Percentiles rank a stretch among this genome's conserved stretches.
Conservation (phyloP, 2,113 vertebrate species). For the Callorhinus ursinus region DNA sequence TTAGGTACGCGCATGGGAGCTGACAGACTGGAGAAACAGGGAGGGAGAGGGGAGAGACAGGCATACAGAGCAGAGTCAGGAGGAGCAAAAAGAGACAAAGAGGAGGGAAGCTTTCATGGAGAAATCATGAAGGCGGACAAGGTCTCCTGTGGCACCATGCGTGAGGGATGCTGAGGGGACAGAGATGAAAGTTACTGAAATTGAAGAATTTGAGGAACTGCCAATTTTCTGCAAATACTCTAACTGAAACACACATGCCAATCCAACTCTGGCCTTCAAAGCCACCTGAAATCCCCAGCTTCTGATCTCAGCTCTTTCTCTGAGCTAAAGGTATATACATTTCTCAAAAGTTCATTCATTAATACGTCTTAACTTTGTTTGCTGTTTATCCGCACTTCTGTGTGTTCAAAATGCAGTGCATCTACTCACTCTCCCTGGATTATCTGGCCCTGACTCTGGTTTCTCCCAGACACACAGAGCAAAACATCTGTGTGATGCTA, state of each 20-base stretch:
- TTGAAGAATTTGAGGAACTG: not conserved
- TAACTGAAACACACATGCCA: not conserved
- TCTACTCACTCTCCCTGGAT: not conserved
- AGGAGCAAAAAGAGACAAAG: not conserved
- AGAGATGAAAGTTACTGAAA: not conserved
- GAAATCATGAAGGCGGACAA: not conserved
- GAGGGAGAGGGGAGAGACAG: not conserved
- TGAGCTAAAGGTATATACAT: not conserved
- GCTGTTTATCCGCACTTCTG: not conserved
- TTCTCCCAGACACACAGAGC: not conserved
- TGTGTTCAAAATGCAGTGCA: not conserved
- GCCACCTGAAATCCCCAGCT: not conserved
- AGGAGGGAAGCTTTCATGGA: not conserved
- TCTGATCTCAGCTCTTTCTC: not conserved
- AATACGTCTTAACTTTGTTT: not conserved
- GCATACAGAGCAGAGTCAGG: too few species aligned
- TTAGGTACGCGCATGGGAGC: not conserved
- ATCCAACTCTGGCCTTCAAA: rapidly evolving
- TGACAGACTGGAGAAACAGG: not conserved
- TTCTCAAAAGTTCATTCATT: not conserved
- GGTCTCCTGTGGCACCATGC: not conserved
- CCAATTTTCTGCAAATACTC: not conserved
- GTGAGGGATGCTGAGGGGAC: not conserved
- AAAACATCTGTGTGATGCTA: not conserved
- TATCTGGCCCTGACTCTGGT: not conserved